phyloP scores from a whole-genome alignment of 1,140 invertebrate genomes.

The Lasioglossum albipes region DNA sequence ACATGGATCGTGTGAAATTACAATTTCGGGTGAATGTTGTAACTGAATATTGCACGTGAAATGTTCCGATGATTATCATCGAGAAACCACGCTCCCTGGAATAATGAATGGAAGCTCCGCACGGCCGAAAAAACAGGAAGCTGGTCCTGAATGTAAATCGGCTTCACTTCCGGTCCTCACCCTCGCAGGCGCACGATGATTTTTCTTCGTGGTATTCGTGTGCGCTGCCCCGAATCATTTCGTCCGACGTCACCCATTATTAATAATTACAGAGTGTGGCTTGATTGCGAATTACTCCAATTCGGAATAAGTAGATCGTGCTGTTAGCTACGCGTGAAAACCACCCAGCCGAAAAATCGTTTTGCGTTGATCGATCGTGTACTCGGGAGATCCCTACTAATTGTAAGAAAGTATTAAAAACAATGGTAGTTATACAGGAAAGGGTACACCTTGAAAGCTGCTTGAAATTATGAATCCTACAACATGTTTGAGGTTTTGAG shows the following conservation, averaged over 20 bases:
- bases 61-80: slow-evolving; percentile 9
- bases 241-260: slow-evolving; percentile 6
- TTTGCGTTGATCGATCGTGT: neutral
- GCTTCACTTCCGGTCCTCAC: slow-evolving; percentile 10
- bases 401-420: too few species aligned
- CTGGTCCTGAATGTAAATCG: slow-evolving; percentile 32
- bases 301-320: neutral
- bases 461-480: too few species aligned
- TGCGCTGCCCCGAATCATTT: neutral
- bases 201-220: neutral
- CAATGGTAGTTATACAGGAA: too few species aligned
- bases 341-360: neutral
- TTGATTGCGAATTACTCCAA: neutral
- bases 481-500: too few species aligned
- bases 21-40: neutral
- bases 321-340: neutral
- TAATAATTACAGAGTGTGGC: neutral
- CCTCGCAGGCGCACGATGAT: neutral
- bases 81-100: neutral
- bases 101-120: slow-evolving; percentile 19
- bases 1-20: neutral
- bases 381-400: too few species aligned
- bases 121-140: slow-evolving; percentile 34
- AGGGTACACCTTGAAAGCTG: too few species aligned
- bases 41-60: neutral